Evolutionary conservation across 1,140 invertebrate genomes (phyloP).

Genomic region (Harpegnathos saltator): DNA sequence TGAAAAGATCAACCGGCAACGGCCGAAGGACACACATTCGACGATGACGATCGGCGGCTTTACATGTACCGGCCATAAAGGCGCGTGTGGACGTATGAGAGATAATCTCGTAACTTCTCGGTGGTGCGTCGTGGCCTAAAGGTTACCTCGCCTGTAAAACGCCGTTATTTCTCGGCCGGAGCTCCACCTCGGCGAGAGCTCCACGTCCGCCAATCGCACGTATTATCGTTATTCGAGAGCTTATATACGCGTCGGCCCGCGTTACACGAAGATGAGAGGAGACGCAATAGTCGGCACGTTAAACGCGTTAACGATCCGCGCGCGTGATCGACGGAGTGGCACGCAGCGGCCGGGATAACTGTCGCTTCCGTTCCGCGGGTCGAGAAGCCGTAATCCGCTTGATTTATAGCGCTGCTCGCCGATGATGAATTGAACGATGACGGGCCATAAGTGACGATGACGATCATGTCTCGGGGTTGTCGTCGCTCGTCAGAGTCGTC

Average conservation of each 20-base stretch:
- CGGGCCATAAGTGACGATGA: constrained; percentile 42
- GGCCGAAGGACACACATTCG: constrained; percentile 4
- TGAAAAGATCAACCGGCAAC: neutral
- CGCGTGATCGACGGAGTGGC: constrained; percentile 14
- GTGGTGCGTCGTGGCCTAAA: neutral
- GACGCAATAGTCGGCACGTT: constrained; percentile 5
- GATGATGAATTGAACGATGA: constrained; percentile 32
- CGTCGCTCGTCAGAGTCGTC: constrained; percentile 29
- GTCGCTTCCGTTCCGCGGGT: neutral
- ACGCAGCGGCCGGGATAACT: neutral
- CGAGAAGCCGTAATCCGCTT: constrained; percentile 6
- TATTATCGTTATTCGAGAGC: constrained; percentile 27
- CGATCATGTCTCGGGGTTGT: neutral
- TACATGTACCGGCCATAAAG: constrained; percentile 2
- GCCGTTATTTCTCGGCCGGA: neutral
- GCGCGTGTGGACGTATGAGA: neutral
- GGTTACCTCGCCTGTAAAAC: constrained; percentile 37
- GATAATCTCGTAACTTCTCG: constrained; percentile 15
- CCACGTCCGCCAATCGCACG: neutral
- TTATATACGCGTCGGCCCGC: neutral
- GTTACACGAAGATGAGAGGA: neutral
- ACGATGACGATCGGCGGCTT: constrained; percentile 1
- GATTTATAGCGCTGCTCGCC: neutral
- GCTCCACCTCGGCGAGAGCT: too few relatives aligned
- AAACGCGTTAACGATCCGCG: constrained; percentile 1